Percentiles rank a stretch among this genome's conserved stretches.
Evolutionary conservation across 2,888 invertebrate species (phyloP).

Genomic region (Polymixis lichenea): DNA sequence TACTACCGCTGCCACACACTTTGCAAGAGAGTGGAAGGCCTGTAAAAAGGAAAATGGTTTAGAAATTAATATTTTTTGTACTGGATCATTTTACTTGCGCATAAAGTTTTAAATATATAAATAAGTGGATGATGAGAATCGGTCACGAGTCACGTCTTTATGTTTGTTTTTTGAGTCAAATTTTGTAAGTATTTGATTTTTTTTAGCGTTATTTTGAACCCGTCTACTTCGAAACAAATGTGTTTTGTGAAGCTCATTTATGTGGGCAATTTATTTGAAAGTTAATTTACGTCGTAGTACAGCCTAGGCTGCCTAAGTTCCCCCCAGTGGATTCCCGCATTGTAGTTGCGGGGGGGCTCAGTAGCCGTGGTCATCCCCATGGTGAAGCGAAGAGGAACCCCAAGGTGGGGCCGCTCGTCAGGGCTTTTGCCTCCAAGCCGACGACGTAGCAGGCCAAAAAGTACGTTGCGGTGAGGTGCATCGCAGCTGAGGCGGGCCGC

Average conservation of each 20-base stretch:
- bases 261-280: background rate
- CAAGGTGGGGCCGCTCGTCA: too few species aligned
- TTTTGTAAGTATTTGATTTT: too few species aligned
- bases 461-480: too few species aligned
- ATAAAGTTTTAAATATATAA: background rate
- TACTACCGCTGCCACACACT: slow-evolving; percentile 98
- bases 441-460: too few species aligned
- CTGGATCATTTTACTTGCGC: background rate
- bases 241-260: background rate
- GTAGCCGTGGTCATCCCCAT: too few species aligned
- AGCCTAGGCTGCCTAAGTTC: background rate
- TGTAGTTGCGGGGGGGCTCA: too few species aligned
- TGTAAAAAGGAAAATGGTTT: slow-evolving; percentile 74
- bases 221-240: background rate
- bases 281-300: background rate
- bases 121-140: background rate
- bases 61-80: background rate
- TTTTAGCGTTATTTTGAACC: background rate
- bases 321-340: too few species aligned
- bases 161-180: too few species aligned
- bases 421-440: too few species aligned
- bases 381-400: too few species aligned
- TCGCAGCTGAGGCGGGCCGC: too few species aligned
- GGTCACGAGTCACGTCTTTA: background rate
- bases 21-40: slow-evolving; percentile 98